These are phyloP conservation scores for Percina caprodes DNA, from an alignment of 2,113 vertebrate species.

Conservation along the genomic window DNA sequence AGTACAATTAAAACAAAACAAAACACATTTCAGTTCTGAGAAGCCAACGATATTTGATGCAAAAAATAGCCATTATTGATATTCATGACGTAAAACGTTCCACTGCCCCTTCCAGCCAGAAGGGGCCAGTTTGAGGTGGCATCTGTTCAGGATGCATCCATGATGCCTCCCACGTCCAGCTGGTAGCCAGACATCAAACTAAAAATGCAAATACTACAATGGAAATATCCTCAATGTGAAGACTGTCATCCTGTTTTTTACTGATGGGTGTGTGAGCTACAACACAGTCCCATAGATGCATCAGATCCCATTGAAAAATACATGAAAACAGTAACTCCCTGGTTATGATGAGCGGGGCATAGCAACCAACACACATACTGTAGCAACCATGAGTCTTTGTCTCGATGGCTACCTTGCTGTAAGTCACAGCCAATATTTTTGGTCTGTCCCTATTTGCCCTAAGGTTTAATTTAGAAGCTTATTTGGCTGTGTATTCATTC, in stretches of 20 bases:
- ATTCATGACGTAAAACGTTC: no score
- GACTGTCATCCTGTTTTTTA: neutral
- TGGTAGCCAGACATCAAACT: neutral
- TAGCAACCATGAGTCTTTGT: neutral
- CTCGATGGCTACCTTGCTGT: neutral
- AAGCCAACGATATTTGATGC: no score
- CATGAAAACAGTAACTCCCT: neutral
- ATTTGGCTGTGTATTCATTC: neutral
- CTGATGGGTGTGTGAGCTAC: neutral
- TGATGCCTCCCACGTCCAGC: no score
- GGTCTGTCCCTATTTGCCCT: neutral
- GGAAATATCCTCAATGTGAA: no score
- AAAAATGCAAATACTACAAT: neutral
- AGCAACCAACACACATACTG: neutral
- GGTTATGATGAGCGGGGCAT: neutral
- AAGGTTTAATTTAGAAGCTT: slow-evolving; percentile 19
- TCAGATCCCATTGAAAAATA: neutral
- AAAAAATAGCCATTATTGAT: no score
- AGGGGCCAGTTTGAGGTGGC: no score
- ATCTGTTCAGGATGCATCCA: no score
- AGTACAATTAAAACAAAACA: no score
- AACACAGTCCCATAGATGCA: neutral
- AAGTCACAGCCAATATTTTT: slow-evolving; percentile 12
- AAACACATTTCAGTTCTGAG: no score
- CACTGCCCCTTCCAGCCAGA: no score